phyloP scores from a whole-genome alignment of 1,140 invertebrate genomes.

The Drosophila insularis region DNA sequence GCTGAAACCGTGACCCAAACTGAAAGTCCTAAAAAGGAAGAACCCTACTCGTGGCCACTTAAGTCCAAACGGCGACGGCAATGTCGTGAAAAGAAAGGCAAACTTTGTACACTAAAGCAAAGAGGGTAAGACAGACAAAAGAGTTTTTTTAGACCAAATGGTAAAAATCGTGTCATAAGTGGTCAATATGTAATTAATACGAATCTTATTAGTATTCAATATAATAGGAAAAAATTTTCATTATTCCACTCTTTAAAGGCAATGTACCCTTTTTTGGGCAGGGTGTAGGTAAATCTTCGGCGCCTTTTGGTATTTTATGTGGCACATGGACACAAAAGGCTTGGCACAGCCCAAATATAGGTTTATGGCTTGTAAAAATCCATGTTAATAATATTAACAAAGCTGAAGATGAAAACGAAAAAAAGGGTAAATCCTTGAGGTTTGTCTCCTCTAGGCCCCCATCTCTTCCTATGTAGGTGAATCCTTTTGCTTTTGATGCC shows the following conservation, averaged over 20 bases:
- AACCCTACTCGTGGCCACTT: conserved; percentile 47
- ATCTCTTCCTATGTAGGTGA: conserved; percentile 25
- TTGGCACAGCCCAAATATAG: conserved; percentile 70
- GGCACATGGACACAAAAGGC: conserved; percentile 64
- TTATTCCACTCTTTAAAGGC: too few species aligned
- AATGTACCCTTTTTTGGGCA: background rate
- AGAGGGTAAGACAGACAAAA: background rate
- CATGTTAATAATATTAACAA: conserved; percentile 81
- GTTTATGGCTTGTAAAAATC: conserved; percentile 81
- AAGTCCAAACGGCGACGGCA: conserved; percentile 46
- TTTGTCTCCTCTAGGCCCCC: conserved; percentile 1
- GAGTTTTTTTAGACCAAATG: background rate
- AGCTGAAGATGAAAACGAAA: conserved; percentile 42
- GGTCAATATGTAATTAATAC: too few species aligned
- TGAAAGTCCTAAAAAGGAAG: background rate
- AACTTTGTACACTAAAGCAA: conserved; percentile 75
- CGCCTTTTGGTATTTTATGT: conserved; percentile 57
- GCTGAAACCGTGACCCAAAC: background rate
- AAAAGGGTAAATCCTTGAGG: conserved; percentile 63
- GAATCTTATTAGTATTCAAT: too few species aligned
- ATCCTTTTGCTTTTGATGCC: conserved; percentile 43
- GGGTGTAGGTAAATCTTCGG: background rate
- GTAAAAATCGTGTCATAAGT: background rate
- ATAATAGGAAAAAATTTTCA: too few species aligned
- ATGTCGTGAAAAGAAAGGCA: conserved; percentile 62